A percentile compares a stretch with the other conserved stretches of the same genome.
phyloP scores from a whole-genome alignment of 1,140 invertebrate species.

The Vanessa atalanta region DNA sequence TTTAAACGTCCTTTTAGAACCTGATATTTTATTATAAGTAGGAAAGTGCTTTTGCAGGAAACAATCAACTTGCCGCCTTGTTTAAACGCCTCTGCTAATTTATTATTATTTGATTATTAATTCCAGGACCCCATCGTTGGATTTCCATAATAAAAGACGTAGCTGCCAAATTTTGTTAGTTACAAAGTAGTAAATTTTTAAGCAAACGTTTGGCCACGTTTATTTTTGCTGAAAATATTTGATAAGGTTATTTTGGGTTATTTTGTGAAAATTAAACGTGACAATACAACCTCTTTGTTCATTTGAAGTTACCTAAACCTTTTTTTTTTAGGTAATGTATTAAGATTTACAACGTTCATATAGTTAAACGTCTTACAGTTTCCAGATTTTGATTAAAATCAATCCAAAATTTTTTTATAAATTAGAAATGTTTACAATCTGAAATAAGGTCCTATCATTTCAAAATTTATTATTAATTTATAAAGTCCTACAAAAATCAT shows the following conservation, averaged over 20 bases:
- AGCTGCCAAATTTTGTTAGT: neutral
- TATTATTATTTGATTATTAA: conserved; percentile 12
- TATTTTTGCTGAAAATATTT: neutral
- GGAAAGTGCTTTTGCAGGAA: neutral
- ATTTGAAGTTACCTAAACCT: too few relatives aligned
- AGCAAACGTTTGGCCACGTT: neutral
- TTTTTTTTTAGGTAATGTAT: too few relatives aligned
- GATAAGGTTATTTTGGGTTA: neutral
- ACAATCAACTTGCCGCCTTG: neutral
- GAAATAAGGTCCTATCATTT: too few relatives aligned
- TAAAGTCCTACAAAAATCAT: too few relatives aligned
- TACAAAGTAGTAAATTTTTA: neutral
- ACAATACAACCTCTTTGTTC: too few relatives aligned
- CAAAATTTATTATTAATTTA: too few relatives aligned
- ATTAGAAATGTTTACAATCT: too few relatives aligned
- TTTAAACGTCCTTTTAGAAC: neutral
- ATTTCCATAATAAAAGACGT: conserved; percentile 5
- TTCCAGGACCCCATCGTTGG: neutral
- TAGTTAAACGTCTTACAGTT: too few relatives aligned
- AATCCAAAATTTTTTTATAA: too few relatives aligned
- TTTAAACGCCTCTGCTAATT: neutral
- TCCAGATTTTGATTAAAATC: too few relatives aligned
- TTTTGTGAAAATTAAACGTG: neutral
- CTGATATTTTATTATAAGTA: neutral
- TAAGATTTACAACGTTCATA: too few relatives aligned